Evolutionary conservation across 2,797 vertebrate genomes (phyloP).

Genomic region (Leptodactylus fallax): DNA sequence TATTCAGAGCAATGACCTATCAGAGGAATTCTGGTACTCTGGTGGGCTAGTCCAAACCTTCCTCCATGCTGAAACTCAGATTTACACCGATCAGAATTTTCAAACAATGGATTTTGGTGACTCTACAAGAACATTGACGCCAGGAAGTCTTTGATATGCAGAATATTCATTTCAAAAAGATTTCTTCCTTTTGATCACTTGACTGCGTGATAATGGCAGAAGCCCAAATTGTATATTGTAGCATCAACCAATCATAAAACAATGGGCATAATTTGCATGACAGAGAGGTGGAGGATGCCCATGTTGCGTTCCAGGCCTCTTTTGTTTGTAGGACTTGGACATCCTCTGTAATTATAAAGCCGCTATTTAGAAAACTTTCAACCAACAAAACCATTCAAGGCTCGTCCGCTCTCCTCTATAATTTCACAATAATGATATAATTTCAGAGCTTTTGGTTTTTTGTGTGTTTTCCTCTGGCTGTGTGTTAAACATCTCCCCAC

Average conservation of each 20-base stretch:
- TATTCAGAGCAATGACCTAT: no score
- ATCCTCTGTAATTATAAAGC: conserved; percentile 55
- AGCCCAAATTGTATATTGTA: conserved; percentile 55
- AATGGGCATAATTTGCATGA: conserved; percentile 18
- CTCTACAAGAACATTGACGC: not conserved
- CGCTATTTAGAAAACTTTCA: conserved; percentile 42
- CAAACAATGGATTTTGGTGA: not conserved
- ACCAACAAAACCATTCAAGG: not conserved
- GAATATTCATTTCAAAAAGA: not conserved
- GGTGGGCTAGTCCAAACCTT: no score
- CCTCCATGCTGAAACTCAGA: no score
- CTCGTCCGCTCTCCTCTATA: conserved; percentile 16
- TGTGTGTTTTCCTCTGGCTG: not conserved
- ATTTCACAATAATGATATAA: conserved; percentile 42
- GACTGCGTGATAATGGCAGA: not conserved
- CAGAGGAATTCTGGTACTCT: no score
- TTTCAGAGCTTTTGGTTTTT: not conserved
- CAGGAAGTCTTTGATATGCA: not conserved
- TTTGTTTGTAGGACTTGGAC: conserved; percentile 48
- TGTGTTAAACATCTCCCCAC: not conserved
- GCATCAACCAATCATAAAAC: conserved; percentile 56
- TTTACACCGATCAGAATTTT: not conserved
- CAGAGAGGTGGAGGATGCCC: conserved; percentile 4
- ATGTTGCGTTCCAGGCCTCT: conserved; percentile 26
- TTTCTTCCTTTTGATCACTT: conserved; percentile 14